These are phyloP conservation scores for Micoletzkya japonica DNA, from an alignment of 2,888 invertebrate species.

Conservation along the genomic window DNA sequence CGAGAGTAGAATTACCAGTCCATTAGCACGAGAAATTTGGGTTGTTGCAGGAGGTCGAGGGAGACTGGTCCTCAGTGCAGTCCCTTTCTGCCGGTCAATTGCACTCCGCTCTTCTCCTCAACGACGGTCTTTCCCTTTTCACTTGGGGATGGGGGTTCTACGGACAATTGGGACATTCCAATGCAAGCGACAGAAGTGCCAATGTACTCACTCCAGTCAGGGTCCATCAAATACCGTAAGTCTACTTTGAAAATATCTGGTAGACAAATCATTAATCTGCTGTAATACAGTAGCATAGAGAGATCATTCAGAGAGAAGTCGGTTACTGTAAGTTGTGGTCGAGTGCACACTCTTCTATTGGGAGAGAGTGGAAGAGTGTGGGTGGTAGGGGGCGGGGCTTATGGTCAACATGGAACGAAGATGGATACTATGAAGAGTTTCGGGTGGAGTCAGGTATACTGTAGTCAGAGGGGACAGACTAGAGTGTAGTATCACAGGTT, in stretches of 20 bases:
- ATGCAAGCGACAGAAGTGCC: conserved; percentile 30
- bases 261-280: neutral
- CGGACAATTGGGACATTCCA: conserved; percentile 53
- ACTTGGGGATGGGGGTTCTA: conserved; percentile 58
- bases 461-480: neutral
- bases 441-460: conserved; percentile 5
- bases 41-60: conserved; percentile 45
- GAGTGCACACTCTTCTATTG: conserved; percentile 44
- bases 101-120: conserved; percentile 31
- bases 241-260: neutral
- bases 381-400: conserved; percentile 40
- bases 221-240: conserved; percentile 18
- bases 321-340: conserved; percentile 37
- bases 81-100: conserved; percentile 55
- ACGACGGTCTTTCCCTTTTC: conserved; percentile 36
- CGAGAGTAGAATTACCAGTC: too few relatives aligned
- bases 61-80: conserved; percentile 41
- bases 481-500: neutral
- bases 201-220: neutral
- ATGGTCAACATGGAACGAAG: conserved; percentile 44
- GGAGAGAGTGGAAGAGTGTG: conserved; percentile 36
- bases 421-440: conserved; percentile 45
- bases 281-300: neutral
- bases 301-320: neutral
- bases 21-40: neutral